Conservation (phyloP, 64 coral and sea anemone species). For the Platygyra sinensis region DNA sequence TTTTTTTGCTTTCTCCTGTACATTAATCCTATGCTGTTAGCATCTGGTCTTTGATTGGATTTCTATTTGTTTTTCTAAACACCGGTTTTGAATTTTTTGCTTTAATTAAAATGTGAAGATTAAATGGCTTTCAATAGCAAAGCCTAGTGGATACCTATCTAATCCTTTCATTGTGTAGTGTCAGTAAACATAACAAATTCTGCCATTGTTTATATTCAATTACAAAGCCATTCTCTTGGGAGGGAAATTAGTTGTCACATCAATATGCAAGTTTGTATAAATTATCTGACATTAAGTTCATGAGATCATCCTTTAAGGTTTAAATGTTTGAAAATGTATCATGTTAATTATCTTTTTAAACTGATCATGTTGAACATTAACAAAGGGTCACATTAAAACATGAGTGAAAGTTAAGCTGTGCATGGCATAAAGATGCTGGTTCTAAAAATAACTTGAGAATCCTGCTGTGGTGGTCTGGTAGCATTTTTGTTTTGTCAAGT, state of each 20-base stretch:
- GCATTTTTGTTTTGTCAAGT: too few species aligned
- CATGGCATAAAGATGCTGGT: neutral
- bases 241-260: neutral
- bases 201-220: conserved; percentile 13
- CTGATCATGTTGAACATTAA: neutral
- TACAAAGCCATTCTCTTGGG: neutral
- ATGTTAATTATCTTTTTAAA: neutral
- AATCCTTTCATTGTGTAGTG: conserved; percentile 8
- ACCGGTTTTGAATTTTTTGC: neutral
- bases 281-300: neutral
- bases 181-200: neutral
- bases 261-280: conserved; percentile 5
- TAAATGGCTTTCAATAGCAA: conserved; percentile 13
- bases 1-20: neutral
- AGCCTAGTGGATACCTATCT: neutral
- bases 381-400: neutral
- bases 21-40: neutral
- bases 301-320: neutral
- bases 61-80: conserved; percentile 25
- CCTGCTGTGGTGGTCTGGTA: too few species aligned
- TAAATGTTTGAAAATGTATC: neutral
- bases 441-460: neutral
- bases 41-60: neutral
- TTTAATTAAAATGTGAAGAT: conserved; percentile 24
- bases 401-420: neutral